These are phyloP conservation scores for Calonectris borealis DNA, from an alignment of 2,113 vertebrate genomes.

Conservation along the genomic window DNA sequence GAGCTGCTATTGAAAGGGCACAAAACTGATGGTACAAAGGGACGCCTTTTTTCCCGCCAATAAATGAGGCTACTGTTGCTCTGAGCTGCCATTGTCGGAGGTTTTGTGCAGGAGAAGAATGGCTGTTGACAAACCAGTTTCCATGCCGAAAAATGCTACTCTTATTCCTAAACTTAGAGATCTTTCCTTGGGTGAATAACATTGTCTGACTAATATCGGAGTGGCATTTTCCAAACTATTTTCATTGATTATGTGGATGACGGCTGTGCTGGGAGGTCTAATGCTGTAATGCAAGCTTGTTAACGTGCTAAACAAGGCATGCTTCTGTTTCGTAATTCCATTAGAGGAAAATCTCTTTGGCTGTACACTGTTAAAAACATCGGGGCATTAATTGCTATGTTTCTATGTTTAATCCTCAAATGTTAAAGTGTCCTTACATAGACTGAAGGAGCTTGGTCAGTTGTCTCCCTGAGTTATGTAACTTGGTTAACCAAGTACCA, in stretches of 20 bases:
- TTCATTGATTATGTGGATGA: conserved; percentile 4
- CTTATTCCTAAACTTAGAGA: conserved; percentile 17
- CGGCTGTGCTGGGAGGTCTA: background rate
- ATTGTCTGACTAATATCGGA: conserved; percentile 32
- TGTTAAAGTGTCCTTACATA: background rate
- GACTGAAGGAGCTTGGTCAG: background rate
- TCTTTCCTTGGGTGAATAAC: conserved; percentile 29
- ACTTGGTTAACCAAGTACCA: background rate
- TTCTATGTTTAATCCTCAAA: background rate
- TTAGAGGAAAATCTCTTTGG: conserved; percentile 41
- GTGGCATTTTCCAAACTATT: conserved; percentile 30
- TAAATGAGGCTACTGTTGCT: conserved; percentile 49
- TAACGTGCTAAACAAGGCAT: background rate
- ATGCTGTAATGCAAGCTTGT: background rate
- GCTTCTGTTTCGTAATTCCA: conserved; percentile 12
- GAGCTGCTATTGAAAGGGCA: conserved; percentile 45
- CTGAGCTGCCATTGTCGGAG: background rate
- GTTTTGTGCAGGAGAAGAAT: conserved; percentile 43
- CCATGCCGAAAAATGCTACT: conserved; percentile 32
- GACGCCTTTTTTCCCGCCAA: background rate
- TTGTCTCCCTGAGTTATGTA: background rate
- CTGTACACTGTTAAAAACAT: background rate
- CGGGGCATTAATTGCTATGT: background rate
- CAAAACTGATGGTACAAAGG: conserved; percentile 39
- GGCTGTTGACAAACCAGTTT: conserved; percentile 52